Conservation (phyloP, 2,113 vertebrate species). For the Phycodurus eques region DNA sequence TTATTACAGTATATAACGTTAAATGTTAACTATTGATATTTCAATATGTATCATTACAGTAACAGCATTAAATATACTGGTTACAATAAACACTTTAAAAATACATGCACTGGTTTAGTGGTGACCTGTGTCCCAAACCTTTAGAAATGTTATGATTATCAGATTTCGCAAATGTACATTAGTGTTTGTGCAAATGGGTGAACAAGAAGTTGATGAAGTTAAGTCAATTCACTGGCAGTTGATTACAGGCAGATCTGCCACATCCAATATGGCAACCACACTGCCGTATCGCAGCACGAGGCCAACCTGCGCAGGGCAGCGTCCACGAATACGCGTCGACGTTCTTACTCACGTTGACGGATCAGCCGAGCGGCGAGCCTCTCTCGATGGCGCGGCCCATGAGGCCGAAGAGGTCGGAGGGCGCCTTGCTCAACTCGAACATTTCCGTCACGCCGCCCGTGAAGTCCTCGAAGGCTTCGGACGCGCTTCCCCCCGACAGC, state of each 20-base stretch:
- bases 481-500: constrained; percentile 87
- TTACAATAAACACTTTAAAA: too few relatives aligned
- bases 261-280: neutral
- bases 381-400: constrained; percentile 85
- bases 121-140: too few relatives aligned
- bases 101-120: too few relatives aligned
- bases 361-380: constrained; percentile 90
- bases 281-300: too few relatives aligned
- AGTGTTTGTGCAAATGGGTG: neutral
- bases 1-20: too few relatives aligned
- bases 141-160: too few relatives aligned
- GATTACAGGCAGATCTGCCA: neutral
- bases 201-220: too few relatives aligned
- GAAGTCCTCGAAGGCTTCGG: constrained; percentile 93
- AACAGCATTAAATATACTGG: too few relatives aligned
- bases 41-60: too few relatives aligned
- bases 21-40: too few relatives aligned
- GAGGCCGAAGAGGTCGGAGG: constrained; percentile 33
- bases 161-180: too few relatives aligned
- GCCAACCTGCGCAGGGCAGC: neutral
- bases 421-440: constrained; percentile 82
- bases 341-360: constrained; percentile 83
- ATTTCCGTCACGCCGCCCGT: constrained; percentile 91
- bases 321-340: neutral
- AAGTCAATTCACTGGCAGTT: too few relatives aligned